A percentile compares a stretch with the other conserved stretches of the same genome.
phyloP scores from a whole-genome alignment of 2,113 vertebrate genomes.

The Poeciliopsis turrubarensis region DNA sequence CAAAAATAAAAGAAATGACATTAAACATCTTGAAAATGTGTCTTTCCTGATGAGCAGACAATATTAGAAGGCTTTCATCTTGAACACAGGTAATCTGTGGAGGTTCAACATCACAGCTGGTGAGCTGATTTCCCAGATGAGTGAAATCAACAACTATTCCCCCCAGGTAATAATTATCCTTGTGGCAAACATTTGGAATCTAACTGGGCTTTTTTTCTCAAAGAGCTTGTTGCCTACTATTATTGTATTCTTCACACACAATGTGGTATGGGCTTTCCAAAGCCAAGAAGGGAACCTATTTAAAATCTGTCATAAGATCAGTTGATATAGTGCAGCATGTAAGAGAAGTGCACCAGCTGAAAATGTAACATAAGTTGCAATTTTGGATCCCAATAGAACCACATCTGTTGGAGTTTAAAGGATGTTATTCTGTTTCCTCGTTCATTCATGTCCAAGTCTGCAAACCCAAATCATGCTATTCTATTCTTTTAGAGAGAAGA shows the following conservation, averaged over 20 bases:
- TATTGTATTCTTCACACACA: background rate
- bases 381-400: no score
- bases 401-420: no score
- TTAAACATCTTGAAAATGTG: background rate
- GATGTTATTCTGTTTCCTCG: no score
- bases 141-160: background rate
- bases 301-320: no score
- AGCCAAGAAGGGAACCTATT: background rate
- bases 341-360: no score
- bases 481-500: background rate
- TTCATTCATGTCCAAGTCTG: no score
- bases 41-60: background rate
- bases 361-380: no score
- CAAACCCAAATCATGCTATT: no score
- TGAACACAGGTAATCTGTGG: background rate
- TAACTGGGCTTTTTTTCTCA: background rate
- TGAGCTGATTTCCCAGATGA: slow-evolving; percentile 1
- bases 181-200: background rate
- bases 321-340: no score
- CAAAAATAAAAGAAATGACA: background rate
- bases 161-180: slow-evolving; percentile 5
- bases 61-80: background rate
- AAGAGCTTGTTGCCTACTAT: background rate
- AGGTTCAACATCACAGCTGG: slow-evolving; percentile 4
- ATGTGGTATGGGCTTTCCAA: background rate